Percentiles rank a stretch among this genome's conserved stretches.
Conservation (phyloP, 1,140 invertebrate genomes). For the Procambarus clarkii region DNA sequence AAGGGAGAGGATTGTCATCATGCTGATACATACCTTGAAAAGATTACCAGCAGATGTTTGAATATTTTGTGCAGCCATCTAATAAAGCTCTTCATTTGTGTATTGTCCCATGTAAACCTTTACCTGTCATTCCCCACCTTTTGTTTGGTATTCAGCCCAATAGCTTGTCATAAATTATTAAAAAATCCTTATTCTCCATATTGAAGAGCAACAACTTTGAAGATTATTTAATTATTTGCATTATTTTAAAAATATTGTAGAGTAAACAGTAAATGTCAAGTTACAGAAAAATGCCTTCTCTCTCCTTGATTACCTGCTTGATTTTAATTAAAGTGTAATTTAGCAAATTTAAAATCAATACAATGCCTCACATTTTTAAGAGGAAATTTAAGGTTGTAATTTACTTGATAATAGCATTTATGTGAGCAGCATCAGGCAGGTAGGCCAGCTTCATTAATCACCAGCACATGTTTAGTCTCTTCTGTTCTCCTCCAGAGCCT, state of each 20-base stretch:
- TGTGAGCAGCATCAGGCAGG: constrained; percentile 55
- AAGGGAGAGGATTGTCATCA: constrained; percentile 64
- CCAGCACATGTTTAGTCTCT: constrained; percentile 57
- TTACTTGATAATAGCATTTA: background rate
- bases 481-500: constrained; percentile 30
- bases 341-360: background rate
- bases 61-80: constrained; percentile 20
- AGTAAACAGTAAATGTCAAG: constrained; percentile 33
- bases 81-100: constrained; percentile 43
- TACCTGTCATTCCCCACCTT: constrained; percentile 22
- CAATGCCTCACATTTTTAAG: background rate
- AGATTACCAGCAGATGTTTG: constrained; percentile 47
- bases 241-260: constrained; percentile 20
- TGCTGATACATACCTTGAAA: constrained; percentile 41
- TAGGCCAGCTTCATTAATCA: constrained; percentile 69
- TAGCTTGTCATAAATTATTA: constrained; percentile 56
- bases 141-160: constrained; percentile 28
- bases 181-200: constrained; percentile 53
- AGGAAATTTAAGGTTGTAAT: background rate
- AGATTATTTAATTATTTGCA: constrained; percentile 36
- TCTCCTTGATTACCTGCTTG: constrained; percentile 69
- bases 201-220: constrained; percentile 56
- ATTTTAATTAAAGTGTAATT: constrained; percentile 12
- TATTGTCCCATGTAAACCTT: constrained; percentile 7
- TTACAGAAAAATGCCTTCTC: constrained; percentile 61